These are phyloP conservation scores for Parotia lawesii DNA, from an alignment of 2,113 vertebrate genomes.

Conservation along the genomic window DNA sequence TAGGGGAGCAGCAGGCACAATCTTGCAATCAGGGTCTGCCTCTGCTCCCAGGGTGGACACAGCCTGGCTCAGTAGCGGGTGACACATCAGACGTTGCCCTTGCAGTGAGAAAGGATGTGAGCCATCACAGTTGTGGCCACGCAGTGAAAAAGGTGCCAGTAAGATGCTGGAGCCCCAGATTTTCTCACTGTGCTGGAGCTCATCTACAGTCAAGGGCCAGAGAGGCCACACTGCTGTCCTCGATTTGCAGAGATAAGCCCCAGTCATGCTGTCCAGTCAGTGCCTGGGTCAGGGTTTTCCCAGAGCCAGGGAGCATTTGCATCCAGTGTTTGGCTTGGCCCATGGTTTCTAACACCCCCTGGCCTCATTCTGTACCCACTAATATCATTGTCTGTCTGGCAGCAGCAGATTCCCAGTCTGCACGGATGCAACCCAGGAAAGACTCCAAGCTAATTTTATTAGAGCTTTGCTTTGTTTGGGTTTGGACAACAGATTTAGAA, in stretches of 20 bases:
- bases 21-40: neutral
- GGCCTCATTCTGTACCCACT: neutral
- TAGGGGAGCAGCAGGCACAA: rapidly evolving
- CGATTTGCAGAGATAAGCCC: neutral
- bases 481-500: neutral
- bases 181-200: neutral
- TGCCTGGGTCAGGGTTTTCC: neutral
- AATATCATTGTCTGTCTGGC: neutral
- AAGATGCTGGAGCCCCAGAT: neutral
- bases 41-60: neutral
- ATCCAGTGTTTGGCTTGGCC: neutral
- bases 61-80: neutral
- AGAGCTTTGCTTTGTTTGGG: neutral
- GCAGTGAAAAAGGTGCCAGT: neutral
- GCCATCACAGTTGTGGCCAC: neutral
- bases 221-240: neutral
- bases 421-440: neutral
- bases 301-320: neutral
- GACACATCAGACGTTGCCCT: rapidly evolving
- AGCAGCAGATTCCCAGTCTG: neutral
- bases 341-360: neutral
- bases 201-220: neutral
- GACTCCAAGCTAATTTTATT: neutral
- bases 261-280: neutral
- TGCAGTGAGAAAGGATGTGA: neutral